Evolutionary conservation across 2,888 invertebrate genomes (phyloP).

Genomic region (Adelognathus sp.): DNA sequence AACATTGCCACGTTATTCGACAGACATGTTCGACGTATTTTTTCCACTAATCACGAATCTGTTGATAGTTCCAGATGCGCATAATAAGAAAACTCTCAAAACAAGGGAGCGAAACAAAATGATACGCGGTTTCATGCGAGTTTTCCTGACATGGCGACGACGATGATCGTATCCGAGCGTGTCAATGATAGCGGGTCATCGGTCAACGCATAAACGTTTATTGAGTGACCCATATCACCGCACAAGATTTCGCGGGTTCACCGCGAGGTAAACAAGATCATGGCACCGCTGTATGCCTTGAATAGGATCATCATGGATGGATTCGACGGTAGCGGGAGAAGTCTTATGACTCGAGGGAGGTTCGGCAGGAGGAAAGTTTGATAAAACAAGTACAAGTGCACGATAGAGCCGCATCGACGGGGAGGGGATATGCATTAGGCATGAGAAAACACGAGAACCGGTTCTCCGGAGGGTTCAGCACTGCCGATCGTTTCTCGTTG

Average conservation of each 20-base stretch:
- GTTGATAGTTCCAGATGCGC: too few species aligned
- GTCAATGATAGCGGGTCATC: slow-evolving; percentile 22
- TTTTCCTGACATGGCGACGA: too few species aligned
- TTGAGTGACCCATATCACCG: slow-evolving; percentile 15
- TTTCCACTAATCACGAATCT: too few species aligned
- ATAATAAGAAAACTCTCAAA: too few species aligned
- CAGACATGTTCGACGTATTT: too few species aligned
- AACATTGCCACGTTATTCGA: too few species aligned
- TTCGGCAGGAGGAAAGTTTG: slow-evolving; percentile 11
- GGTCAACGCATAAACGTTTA: background rate
- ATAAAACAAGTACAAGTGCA: background rate
- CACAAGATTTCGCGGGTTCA: background rate
- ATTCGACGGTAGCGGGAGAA: slow-evolving; percentile 54
- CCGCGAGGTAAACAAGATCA: background rate
- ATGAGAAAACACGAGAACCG: slow-evolving; percentile 62
- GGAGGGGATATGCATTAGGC: slow-evolving; percentile 60
- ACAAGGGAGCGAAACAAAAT: too few species aligned
- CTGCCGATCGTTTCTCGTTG: slow-evolving; percentile 36
- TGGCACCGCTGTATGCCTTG: background rate
- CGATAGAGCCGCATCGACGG: background rate
- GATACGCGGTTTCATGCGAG: too few species aligned
- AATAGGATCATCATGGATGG: background rate
- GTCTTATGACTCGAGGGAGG: slow-evolving; percentile 7
- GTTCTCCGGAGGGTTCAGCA: slow-evolving; percentile 58
- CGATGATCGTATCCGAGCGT: too few species aligned